Evolutionary conservation across 2,888 invertebrate species (phyloP).

Genomic region (Polylopha cassiicola): DNA sequence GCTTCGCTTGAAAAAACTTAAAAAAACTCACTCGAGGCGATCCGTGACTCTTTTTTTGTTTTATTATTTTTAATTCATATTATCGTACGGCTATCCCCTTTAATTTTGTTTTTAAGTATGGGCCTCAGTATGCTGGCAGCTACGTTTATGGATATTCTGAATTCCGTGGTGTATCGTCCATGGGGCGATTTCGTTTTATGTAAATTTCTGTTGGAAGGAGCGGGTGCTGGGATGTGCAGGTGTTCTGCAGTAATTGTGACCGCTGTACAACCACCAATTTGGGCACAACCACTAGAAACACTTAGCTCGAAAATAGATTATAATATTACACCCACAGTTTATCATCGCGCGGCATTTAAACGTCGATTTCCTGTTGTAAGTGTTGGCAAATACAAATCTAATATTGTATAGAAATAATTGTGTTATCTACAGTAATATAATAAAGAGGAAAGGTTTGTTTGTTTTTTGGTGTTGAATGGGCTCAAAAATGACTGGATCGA

Average conservation of each 20-base stretch:
- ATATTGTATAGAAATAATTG: too few species aligned
- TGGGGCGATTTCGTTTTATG: conserved; percentile 68
- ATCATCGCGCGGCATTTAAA: too few species aligned
- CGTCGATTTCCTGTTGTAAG: too few species aligned
- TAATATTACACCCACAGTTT: too few species aligned
- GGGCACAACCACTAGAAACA: too few species aligned
- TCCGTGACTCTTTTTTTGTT: conserved; percentile 77
- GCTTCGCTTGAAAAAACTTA: conserved; percentile 64
- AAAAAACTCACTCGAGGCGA: conserved; percentile 73
- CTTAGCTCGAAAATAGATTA: too few species aligned
- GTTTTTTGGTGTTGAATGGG: too few species aligned
- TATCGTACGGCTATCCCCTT: conserved; percentile 77
- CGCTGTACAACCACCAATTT: conserved; percentile 8
- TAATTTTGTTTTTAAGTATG: conserved; percentile 78
- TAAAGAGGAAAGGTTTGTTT: too few species aligned
- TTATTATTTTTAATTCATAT: conserved; percentile 78
- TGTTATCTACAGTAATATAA: too few species aligned
- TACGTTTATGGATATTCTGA: conserved; percentile 74
- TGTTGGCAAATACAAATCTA: too few species aligned
- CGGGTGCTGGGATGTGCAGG: conserved; percentile 36
- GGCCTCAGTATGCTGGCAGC: conserved; percentile 73
- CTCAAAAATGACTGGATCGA: too few species aligned
- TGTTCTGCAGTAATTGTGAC: conserved; percentile 36
- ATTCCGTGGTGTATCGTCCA: conserved; percentile 68
- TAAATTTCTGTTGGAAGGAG: too few species aligned